Conservation (phyloP, 2,888 invertebrate species). For the Nephrotoma flavescens region DNA sequence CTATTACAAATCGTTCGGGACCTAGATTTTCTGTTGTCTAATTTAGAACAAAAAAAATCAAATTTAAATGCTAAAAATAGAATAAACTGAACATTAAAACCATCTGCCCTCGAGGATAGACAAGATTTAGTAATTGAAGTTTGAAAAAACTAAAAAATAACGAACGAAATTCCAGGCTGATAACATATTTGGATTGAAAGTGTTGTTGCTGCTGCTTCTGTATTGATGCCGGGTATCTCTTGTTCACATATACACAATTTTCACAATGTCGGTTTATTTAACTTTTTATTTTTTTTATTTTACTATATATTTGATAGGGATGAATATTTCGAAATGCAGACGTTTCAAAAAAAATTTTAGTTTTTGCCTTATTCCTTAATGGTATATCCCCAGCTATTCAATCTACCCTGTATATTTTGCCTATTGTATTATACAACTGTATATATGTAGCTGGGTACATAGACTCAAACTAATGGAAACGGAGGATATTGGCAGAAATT, state of each 20-base stretch:
- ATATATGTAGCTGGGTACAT: not conserved
- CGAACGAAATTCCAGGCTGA: not conserved
- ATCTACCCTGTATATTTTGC: not conserved
- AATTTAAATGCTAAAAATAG: not conserved
- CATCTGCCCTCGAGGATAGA: not conserved
- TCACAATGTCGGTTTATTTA: not conserved
- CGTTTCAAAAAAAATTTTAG: not conserved
- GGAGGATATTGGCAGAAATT: not conserved
- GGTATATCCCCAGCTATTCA: not conserved
- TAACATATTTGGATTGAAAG: not conserved
- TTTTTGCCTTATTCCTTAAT: not conserved
- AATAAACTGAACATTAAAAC: not conserved
- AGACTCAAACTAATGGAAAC: not conserved
- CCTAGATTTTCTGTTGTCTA: too few relatives aligned
- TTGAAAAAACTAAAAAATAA: not conserved
- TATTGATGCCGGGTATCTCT: not conserved
- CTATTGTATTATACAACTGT: not conserved
- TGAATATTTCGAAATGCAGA: not conserved
- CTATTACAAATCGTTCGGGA: too few relatives aligned
- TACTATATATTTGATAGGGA: not conserved
- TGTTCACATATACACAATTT: not conserved
- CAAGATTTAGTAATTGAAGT: not conserved
- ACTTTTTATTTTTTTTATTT: not conserved
- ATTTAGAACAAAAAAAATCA: not conserved
- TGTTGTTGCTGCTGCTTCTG: not conserved